These are phyloP conservation scores for Drosophila oshimai DNA, from an alignment of 1,140 invertebrate genomes.

Conservation along the genomic window DNA sequence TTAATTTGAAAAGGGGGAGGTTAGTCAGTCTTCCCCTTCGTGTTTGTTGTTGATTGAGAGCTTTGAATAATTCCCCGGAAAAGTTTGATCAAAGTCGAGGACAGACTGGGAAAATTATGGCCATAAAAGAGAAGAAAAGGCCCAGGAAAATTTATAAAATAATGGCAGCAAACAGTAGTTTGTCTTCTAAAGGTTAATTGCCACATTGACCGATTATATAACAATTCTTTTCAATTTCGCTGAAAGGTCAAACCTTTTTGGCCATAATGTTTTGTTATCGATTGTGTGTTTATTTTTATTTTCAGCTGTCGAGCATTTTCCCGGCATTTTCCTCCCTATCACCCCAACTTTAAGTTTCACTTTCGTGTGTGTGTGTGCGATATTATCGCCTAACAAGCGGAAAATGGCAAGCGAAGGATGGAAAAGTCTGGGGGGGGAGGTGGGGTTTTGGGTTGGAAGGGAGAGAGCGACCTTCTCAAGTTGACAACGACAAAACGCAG, in stretches of 20 bases:
- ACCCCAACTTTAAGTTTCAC: conserved; percentile 11
- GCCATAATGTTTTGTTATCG: neutral
- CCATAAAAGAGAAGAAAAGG: neutral
- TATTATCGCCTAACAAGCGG: conserved; percentile 62
- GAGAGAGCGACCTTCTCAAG: conserved; percentile 1
- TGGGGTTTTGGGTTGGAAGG: too few species aligned
- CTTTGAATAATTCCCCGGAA: conserved; percentile 4
- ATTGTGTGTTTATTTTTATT: conserved; percentile 6
- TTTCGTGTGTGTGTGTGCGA: conserved; percentile 30
- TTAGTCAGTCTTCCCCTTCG: neutral
- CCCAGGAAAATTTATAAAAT: neutral
- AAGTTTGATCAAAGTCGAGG: conserved; percentile 21
- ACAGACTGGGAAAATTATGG: neutral
- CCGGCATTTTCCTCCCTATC: neutral
- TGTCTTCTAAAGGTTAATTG: conserved; percentile 14
- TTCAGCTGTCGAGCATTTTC: neutral
- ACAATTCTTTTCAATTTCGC: conserved; percentile 2
- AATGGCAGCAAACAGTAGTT: neutral
- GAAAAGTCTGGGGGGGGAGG: neutral
- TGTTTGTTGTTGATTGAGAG: conserved; percentile 15
- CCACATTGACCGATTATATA: conserved; percentile 11
- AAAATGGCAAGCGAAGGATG: conserved; percentile 42
- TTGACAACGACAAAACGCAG: conserved; percentile 37
- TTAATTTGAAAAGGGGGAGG: conserved; percentile 10
- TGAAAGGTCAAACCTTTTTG: conserved; percentile 27